Evolutionary conservation across 2,113 vertebrate species (phyloP).

Genomic region (Atrichornis clamosus): DNA sequence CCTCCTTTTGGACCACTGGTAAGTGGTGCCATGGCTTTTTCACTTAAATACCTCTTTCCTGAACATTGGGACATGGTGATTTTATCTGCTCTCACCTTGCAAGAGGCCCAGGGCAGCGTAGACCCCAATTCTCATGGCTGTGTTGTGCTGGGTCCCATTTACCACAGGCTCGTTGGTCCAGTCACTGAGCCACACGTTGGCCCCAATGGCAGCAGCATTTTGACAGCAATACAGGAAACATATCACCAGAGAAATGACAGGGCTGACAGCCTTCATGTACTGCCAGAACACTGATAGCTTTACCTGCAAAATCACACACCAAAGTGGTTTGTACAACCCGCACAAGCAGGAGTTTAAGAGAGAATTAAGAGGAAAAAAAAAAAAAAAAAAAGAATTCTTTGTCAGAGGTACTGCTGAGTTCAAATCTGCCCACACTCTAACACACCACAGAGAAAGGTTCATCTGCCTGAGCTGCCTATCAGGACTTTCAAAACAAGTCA

Average conservation of each 20-base stretch:
- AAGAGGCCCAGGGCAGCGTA: slow-evolving; percentile 87
- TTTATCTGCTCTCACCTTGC: slow-evolving; percentile 80
- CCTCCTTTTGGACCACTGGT: background rate
- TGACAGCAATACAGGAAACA: slow-evolving; percentile 86
- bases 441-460: background rate
- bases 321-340: background rate
- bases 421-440: background rate
- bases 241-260: slow-evolving; percentile 74
- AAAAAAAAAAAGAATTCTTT: background rate
- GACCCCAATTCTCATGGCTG: slow-evolving; percentile 81
- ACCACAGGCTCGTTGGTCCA: slow-evolving; percentile 83
- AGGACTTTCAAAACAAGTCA: background rate
- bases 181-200: slow-evolving; percentile 91
- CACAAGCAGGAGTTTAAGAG: background rate
- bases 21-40: background rate
- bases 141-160: slow-evolving; percentile 69
- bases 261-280: slow-evolving; percentile 84
- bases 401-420: background rate
- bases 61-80: background rate
- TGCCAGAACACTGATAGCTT: slow-evolving; percentile 87
- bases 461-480: background rate
- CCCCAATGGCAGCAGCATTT: slow-evolving; percentile 85
- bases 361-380: background rate
- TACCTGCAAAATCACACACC: slow-evolving; percentile 75
- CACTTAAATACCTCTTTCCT: background rate